A percentile compares a stretch with the other conserved stretches of the same genome.
Conservation (phyloP, 2,113 vertebrate species). For the Rhizomys pruinosus region DNA sequence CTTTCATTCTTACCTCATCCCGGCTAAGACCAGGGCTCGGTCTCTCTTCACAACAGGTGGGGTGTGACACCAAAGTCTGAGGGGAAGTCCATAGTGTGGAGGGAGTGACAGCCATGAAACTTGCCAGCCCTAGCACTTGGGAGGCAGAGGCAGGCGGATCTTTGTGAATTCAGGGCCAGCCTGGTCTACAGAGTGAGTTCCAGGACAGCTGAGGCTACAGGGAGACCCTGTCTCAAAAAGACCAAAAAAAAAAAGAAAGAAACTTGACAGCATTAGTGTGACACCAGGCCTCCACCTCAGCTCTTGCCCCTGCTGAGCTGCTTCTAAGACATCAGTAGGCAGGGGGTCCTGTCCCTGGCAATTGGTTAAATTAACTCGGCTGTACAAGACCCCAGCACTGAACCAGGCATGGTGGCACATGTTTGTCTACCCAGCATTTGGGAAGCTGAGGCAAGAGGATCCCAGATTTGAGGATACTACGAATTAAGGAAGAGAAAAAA, state of each 20-base stretch:
- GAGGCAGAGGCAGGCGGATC: too few species aligned
- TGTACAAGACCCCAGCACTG: not conserved
- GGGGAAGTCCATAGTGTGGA: too few species aligned
- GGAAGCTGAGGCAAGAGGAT: not conserved
- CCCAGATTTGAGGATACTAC: not conserved
- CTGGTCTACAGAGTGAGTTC: too few species aligned
- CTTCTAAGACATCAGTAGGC: not conserved
- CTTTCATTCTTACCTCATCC: not conserved
- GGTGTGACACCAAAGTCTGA: not conserved
- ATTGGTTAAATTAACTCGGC: not conserved
- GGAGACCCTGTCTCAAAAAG: too few species aligned
- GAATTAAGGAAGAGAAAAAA: not conserved
- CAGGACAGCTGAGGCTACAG: too few species aligned
- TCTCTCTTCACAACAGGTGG: not conserved
- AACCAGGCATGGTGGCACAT: too few species aligned
- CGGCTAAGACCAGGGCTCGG: not conserved
- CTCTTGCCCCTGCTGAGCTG: not conserved
- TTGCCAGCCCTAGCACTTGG: not conserved
- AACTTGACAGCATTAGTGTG: not conserved
- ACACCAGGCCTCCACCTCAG: not conserved
- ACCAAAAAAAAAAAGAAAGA: too few species aligned
- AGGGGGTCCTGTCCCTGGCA: accelerated
- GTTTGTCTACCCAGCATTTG: too few species aligned
- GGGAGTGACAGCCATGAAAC: not conserved
- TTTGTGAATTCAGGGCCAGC: too few species aligned